These are phyloP conservation scores for Halisarca cf. caerulea DNA, from an alignment of 37 sponge, comb jelly and placozoan species.

Conservation along the genomic window DNA sequence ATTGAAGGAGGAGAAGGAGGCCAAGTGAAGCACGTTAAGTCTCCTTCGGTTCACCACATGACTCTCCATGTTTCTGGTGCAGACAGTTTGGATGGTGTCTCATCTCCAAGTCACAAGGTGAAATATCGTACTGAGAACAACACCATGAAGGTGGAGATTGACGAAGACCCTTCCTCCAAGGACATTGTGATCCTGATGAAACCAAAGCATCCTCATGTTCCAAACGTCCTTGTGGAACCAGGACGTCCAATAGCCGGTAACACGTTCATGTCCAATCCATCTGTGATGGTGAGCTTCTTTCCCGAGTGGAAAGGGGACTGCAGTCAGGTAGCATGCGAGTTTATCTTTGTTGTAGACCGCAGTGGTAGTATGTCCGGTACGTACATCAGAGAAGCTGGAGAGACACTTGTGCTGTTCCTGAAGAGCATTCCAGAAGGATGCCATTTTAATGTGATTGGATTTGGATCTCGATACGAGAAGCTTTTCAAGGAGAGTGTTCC, in stretches of 20 bases:
- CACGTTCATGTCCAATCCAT: slow-evolving; percentile 36
- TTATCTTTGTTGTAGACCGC: slow-evolving; percentile 68
- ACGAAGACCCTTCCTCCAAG: slow-evolving; percentile 18
- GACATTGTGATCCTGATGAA: slow-evolving; percentile 60
- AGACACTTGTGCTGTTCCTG: slow-evolving; percentile 74
- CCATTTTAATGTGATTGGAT: slow-evolving; percentile 78
- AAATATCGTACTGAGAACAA: background rate
- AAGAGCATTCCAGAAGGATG: slow-evolving; percentile 71
- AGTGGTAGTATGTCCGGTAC: slow-evolving; percentile 83
- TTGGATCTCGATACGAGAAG: slow-evolving; percentile 49
- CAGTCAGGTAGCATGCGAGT: slow-evolving; percentile 61
- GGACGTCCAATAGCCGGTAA: slow-evolving; percentile 7
- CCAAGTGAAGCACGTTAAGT: slow-evolving; percentile 20
- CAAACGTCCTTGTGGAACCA: slow-evolving; percentile 33
- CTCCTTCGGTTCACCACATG: slow-evolving; percentile 46
- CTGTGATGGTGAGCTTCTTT: slow-evolving; percentile 71
- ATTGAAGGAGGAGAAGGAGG: slow-evolving; percentile 1
- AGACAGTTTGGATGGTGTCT: slow-evolving; percentile 25
- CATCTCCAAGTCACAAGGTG: slow-evolving; percentile 64
- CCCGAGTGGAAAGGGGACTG: slow-evolving; percentile 34
- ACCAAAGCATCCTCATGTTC: slow-evolving; percentile 35
- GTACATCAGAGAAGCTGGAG: slow-evolving; percentile 57
- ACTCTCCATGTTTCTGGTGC: slow-evolving; percentile 6
- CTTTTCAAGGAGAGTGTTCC: slow-evolving; percentile 63
- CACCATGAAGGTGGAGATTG: background rate